phyloP scores from a whole-genome alignment of 2,113 vertebrate genomes.

The Pyrgilauda ruficollis region DNA sequence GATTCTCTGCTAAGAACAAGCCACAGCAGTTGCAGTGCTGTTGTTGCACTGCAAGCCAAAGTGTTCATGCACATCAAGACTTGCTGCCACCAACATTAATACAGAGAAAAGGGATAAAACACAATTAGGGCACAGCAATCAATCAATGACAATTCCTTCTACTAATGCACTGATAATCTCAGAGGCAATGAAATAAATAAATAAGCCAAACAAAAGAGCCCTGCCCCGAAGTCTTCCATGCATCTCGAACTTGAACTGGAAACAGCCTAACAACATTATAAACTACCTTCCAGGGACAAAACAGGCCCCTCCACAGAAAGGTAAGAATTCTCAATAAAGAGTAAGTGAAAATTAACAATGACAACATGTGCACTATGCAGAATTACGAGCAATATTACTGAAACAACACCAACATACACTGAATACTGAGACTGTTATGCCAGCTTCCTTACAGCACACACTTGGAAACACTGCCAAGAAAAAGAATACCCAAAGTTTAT shows the following conservation, averaged over 20 bases:
- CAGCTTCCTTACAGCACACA: not conserved
- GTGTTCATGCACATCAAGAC: not conserved
- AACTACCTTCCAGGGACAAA: not conserved
- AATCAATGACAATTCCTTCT: conserved; percentile 27
- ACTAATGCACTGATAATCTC: not conserved
- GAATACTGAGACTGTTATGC: not conserved
- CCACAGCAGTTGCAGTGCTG: not conserved
- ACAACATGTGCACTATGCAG: not conserved
- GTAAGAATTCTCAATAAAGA: not conserved
- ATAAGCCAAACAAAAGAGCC: not conserved
- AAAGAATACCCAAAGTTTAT: not conserved
- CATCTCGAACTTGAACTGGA: not conserved
- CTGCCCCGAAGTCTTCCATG: not conserved
- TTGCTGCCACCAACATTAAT: not conserved
- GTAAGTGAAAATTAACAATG: not conserved
- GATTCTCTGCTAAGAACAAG: not conserved
- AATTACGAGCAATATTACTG: not conserved
- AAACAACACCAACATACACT: not conserved
- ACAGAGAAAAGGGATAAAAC: not conserved
- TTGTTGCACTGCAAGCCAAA: not conserved
- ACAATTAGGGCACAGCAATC: not conserved
- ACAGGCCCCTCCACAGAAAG: not conserved
- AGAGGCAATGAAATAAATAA: not conserved
- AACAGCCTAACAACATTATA: not conserved
- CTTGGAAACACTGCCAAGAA: not conserved